Base-by-base conservation (phyloP, 2,888 invertebrate species). In the Drosophila hamatofila region DNA sequence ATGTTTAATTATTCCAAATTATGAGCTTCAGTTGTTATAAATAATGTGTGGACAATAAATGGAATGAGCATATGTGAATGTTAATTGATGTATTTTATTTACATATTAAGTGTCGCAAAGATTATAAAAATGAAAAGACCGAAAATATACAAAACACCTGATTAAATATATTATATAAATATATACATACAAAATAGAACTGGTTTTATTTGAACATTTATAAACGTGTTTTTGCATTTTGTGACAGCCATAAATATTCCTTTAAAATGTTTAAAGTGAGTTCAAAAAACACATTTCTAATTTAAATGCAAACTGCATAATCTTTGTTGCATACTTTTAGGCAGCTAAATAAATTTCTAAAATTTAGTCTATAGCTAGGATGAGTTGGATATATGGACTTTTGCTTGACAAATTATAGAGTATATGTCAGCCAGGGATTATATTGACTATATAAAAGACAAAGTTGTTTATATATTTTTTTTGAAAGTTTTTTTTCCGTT, bases 121-220 rank as follows among this genome's bases (percentile, higher is more conserved):
- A 83, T 72, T 86, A 66, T 86, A 68, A 81, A 83, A 61, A 59
- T 64, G 69, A 60, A 85, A 84, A 84, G 88, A 84, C 88, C 78
- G 55, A 80, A 59, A 86, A 87, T 80, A 81, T 81, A 63, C 57
- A 74, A 77, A 62, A 75, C 52, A 71, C 25, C 25, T 70, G 63
- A 73, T 67, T 16, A 33, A 63, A 49, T 49, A 66, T 48, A 48
- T 27, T 44, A 44, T 33, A 56, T 46, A 58, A 27, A 58, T 42
- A 33, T 58, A 58, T 58, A 44, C 4, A 57, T 18, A 27, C 27
- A 58, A 48, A 48, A 48, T 39, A 27, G 3, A 27, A 25, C 42
- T 27, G 3, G 25, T 16, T 39, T 21, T 18, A 23, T 57, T 33
- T 33, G 2, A 51, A 2, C 2, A 6, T 37, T 12, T 37, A 18